Evolutionary conservation across 2,797 vertebrate genomes (phyloP), one percentile per base, ranked within the genome.

Genomic region (Sus cebifrons): DNA sequence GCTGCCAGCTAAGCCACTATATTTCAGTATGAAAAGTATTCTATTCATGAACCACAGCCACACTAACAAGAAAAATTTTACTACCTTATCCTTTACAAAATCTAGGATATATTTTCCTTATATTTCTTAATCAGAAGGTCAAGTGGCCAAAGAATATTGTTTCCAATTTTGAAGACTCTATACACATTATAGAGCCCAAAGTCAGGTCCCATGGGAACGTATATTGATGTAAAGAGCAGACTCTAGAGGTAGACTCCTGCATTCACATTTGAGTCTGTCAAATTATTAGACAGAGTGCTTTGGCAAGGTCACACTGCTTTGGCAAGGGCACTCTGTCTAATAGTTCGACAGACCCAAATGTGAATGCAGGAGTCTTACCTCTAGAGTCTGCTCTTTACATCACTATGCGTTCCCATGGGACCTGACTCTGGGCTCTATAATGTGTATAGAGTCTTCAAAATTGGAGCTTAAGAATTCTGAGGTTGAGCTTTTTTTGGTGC

Each of bases 61-160:
- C 71, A 36, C 23, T 73, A 73, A 44, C 73, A 54, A 52, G 27
- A 89, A 92, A 91, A 93, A 60, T 94, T 52, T 74, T 77, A 92
- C 8, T 14, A 92, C 9, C 18, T 70, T 81, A 21, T 62, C 11
- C 92, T 58, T 89, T 56, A 82, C 21, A 89, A 68, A 85, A 62
- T 32, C 6, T 75, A 71, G 88, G 52, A 8, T 70, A 44, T 3
- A 67, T 56, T 56, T 25, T n/a, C 27, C n/a, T 84, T 36, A 5
- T 74, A 91, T 64, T 91, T 32, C 17, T 29, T 81, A 68, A 44
- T 15, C 12, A 74, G n/a, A 85, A 70, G 40, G 16, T 56, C 73
- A 79, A 94, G 6, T 15, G 79, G 5, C 27, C 58, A 79, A 44
- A 91, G 12, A 84, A 62, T 25, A 60, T 0, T 29, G 5, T 29